These are phyloP conservation scores for Orchesella flavescens DNA, from an alignment of 2,888 invertebrate species.

Conservation along the genomic window DNA sequence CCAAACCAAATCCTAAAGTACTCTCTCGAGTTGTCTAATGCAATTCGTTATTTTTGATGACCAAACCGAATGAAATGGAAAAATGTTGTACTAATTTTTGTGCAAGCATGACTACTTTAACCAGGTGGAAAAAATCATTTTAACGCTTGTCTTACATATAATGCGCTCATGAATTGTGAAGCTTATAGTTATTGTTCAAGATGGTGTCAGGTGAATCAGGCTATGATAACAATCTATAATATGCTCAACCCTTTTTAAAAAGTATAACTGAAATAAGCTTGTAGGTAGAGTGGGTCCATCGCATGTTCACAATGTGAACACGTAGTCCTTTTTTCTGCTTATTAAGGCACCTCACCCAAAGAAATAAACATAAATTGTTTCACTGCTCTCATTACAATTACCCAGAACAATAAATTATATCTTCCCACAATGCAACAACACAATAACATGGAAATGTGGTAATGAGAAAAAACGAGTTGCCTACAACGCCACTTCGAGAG, in stretches of 20 bases:
- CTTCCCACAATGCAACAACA: background rate
- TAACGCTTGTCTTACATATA: background rate
- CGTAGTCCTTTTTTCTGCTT: background rate
- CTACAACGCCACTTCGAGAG: no score
- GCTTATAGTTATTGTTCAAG: no score
- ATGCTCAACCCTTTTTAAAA: constrained; percentile 1
- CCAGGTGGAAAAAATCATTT: background rate
- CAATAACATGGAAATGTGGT: no score
- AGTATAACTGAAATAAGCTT: background rate
- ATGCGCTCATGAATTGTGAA: no score
- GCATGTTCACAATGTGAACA: background rate
- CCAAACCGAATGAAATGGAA: constrained; percentile 23
- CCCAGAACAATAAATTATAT: constrained; percentile 1
- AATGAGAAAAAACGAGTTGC: no score
- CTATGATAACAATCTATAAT: constrained; percentile 1
- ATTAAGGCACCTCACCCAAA: constrained; percentile 11
- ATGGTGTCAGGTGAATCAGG: no score
- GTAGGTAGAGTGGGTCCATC: background rate
- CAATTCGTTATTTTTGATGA: background rate
- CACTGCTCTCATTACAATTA: constrained; percentile 25
- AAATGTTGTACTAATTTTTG: constrained; percentile 24
- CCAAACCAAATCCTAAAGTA: no score
- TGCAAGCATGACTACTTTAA: background rate
- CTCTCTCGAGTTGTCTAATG: no score
- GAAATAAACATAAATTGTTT: constrained; percentile 10